Evolutionary conservation across 2,888 invertebrate genomes (phyloP).

Genomic region (Pristionchus entomophagus): DNA sequence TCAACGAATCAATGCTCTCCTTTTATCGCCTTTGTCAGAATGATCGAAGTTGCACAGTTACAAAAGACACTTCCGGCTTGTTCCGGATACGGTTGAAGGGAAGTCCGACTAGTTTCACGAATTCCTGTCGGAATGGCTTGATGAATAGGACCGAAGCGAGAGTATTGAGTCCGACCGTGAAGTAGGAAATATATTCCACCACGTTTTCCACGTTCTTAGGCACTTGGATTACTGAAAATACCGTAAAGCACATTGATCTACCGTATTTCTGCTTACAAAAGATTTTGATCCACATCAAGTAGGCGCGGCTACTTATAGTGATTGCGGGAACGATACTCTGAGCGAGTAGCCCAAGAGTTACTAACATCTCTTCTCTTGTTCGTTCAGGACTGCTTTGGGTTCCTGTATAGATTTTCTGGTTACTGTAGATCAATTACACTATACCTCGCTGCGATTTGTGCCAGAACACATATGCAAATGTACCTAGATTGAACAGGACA

Average conservation of each 20-base stretch:
- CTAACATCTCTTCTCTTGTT: background rate
- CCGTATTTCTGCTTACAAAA: background rate
- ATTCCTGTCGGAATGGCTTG: background rate
- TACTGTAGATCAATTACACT: background rate
- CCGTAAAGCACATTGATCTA: background rate
- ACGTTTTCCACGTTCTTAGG: background rate
- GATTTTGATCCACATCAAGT: background rate
- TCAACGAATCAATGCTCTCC: background rate
- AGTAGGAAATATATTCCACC: background rate
- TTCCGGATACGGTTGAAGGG: background rate
- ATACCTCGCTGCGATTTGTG: constrained; percentile 9
- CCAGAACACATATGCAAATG: background rate
- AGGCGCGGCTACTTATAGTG: background rate
- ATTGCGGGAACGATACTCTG: constrained; percentile 27
- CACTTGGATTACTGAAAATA: background rate
- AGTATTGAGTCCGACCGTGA: background rate
- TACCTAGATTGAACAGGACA: background rate
- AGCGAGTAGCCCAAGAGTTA: background rate
- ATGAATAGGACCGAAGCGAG: constrained; percentile 10
- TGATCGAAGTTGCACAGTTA: no score
- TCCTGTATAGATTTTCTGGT: background rate
- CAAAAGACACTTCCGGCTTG: no score
- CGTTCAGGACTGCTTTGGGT: background rate
- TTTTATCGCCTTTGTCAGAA: no score
- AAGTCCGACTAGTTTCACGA: background rate